Evolutionary conservation across 2,113 vertebrate species (phyloP), one percentile per base, ranked within the genome.

Genomic region (Strix aluco): DNA sequence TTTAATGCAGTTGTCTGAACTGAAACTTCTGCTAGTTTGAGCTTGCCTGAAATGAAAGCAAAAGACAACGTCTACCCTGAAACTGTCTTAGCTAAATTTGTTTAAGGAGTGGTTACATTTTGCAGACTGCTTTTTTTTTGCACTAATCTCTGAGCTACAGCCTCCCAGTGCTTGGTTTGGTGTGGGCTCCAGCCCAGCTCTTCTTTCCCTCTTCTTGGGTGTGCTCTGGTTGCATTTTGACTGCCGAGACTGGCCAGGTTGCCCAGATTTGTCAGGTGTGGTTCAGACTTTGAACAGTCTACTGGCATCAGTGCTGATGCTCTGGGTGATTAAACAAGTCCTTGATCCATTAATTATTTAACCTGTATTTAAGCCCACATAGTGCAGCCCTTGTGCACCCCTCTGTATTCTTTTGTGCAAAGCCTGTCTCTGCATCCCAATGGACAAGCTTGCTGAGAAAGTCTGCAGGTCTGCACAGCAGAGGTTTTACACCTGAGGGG

Each of bases 11-110:
- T 42, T 89, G 18, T 51, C 57, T 69, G 40, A 32, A 71, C 62
- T 87, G 80, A 81, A 95, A 46, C 81, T 88, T 81, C 8, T 11
- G 16, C 88, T 29, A 1, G 94, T 96, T 88, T 74, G 72, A 69
- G 78, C 96, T 80, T 92, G 95, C 62, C 90, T 71, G 70, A 15
- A 79, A 61, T 29, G 58, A 83, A 67, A 88, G 80, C 38, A 72
- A 40, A 38, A 94, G 66, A 36, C 3, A 23, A 10, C 0, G 9
- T 42, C 36, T 44, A 32, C 63, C 32, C 66, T 86, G 81, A 72
- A 91, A 82, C 71, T 81, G 18, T n/a, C 57, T 63, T 7, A 77
- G 81, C 26, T 80, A 20, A 38, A 75, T 52, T 55, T 3, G 5
- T 62, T 44, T 36, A 40, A 95, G 88, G 52, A 74, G 72, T 72